A percentile compares a stretch with the other conserved stretches of the same genome.
Evolutionary conservation across 1,140 invertebrate genomes (phyloP).

Genomic region (Antheraea mylitta): DNA sequence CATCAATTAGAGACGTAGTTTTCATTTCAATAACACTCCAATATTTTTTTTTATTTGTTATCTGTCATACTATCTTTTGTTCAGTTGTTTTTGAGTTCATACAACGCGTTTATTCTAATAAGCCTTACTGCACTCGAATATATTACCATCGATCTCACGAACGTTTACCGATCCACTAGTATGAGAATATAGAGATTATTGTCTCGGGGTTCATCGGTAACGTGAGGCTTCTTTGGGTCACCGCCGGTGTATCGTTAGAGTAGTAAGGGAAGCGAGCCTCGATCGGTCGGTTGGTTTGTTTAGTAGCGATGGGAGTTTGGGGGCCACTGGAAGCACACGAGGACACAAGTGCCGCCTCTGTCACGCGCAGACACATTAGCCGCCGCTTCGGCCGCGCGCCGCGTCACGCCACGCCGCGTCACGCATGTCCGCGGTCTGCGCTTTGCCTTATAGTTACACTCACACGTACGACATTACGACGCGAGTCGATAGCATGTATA

Average conservation of each 20-base stretch:
- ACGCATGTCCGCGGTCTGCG: constrained; percentile 29
- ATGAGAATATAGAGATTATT: constrained; percentile 13
- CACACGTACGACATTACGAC: background rate
- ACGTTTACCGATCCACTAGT: constrained; percentile 33
- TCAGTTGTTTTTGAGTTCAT: constrained; percentile 56
- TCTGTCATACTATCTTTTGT: constrained; percentile 52
- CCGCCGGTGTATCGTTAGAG: constrained; percentile 4
- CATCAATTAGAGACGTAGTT: constrained; percentile 80
- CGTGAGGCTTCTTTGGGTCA: background rate
- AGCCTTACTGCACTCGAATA: constrained; percentile 63
- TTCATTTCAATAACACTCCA: constrained; percentile 79
- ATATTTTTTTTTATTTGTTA: constrained; percentile 46
- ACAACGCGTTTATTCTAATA: constrained; percentile 66
- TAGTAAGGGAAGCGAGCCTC: constrained; percentile 3
- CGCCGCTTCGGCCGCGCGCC: constrained; percentile 32
- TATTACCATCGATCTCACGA: constrained; percentile 57
- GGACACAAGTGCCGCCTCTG: constrained; percentile 53
- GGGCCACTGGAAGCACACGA: constrained; percentile 70
- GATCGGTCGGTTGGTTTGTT: constrained; percentile 15
- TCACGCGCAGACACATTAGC: constrained; percentile 29
- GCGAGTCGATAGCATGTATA: constrained; percentile 31
- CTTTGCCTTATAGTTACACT: constrained; percentile 31
- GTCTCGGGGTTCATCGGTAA: constrained; percentile 35
- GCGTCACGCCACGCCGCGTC: background rate
- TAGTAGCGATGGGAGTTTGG: constrained; percentile 34